phyloP scores from a whole-genome alignment of 1,140 invertebrate genomes.

The Philopotamus ludificatus region DNA sequence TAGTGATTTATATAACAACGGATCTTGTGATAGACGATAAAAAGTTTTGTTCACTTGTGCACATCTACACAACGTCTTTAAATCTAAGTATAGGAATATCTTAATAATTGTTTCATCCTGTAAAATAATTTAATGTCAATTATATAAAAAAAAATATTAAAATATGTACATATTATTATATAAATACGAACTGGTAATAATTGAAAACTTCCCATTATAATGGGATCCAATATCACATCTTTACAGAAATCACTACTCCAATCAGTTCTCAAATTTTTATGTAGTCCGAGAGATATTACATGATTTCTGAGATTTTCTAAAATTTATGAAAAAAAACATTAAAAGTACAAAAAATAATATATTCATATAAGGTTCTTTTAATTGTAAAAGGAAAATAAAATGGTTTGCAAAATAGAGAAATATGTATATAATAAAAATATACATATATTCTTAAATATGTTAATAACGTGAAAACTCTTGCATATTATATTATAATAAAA shows the following conservation, averaged over 20 bases:
- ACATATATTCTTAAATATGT: too few species aligned
- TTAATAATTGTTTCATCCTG: slow-evolving; percentile 71
- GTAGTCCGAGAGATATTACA: slow-evolving; percentile 36
- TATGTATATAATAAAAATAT: not conserved
- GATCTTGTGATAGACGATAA: slow-evolving; percentile 71
- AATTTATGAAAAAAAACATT: too few species aligned
- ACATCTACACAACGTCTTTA: slow-evolving; percentile 72
- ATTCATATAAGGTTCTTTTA: not conserved
- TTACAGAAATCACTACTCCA: slow-evolving; percentile 34
- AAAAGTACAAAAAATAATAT: not conserved
- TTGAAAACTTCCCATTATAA: slow-evolving; percentile 49
- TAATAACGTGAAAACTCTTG: too few species aligned
- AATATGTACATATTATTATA: not conserved
- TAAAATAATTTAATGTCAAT: slow-evolving; percentile 42
- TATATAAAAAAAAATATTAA: slow-evolving; percentile 7
- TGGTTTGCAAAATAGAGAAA: too few species aligned
- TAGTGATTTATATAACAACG: slow-evolving; percentile 73
- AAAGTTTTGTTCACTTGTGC: slow-evolving; percentile 76
- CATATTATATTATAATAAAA: too few species aligned
- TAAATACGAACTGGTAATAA: slow-evolving; percentile 47
- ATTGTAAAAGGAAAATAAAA: too few species aligned
- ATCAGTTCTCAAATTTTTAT: slow-evolving; percentile 35
- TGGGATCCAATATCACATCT: slow-evolving; percentile 39
- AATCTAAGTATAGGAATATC: slow-evolving; percentile 76
- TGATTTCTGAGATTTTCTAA: slow-evolving; percentile 30